A percentile compares a stretch with the other conserved stretches of the same genome.
Evolutionary conservation across 2,113 vertebrate genomes (phyloP).

Genomic region (Myiagra hebetior): DNA sequence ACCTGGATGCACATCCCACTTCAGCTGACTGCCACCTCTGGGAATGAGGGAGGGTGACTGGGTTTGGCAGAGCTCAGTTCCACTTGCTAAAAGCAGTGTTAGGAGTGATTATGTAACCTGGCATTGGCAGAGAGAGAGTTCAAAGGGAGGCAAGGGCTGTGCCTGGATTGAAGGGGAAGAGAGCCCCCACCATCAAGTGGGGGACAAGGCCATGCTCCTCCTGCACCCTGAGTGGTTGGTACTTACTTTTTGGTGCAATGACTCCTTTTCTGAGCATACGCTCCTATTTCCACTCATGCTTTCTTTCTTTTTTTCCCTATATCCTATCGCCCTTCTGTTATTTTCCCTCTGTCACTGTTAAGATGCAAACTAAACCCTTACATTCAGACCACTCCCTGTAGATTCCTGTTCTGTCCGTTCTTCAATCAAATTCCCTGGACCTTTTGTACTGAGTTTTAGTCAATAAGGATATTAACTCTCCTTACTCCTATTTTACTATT

Average conservation of each 20-base stretch:
- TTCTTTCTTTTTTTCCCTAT: not conserved
- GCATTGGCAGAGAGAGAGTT: accelerated
- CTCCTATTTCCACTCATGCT: not conserved
- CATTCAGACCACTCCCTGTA: not conserved
- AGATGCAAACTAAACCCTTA: not conserved
- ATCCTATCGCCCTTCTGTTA: not conserved
- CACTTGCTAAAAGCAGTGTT: not conserved
- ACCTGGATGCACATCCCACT: not conserved
- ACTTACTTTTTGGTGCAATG: not conserved
- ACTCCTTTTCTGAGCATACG: not conserved
- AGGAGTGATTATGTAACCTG: not conserved
- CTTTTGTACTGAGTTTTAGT: not conserved
- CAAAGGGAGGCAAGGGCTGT: not conserved
- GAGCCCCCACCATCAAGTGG: accelerated
- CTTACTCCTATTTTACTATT: not conserved
- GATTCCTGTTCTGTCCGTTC: not conserved
- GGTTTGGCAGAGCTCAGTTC: not conserved
- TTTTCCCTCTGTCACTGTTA: not conserved
- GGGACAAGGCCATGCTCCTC: not conserved
- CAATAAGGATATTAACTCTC: not conserved
- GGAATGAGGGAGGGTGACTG: not conserved
- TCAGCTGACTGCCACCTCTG: not conserved
- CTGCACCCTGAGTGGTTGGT: not conserved
- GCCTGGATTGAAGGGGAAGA: not conserved
- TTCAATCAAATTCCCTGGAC: not conserved